Evolutionary conservation across 2,888 invertebrate genomes (phyloP), one percentile per base, ranked within the genome.

Genomic region (Strigamia transsilvanica): DNA sequence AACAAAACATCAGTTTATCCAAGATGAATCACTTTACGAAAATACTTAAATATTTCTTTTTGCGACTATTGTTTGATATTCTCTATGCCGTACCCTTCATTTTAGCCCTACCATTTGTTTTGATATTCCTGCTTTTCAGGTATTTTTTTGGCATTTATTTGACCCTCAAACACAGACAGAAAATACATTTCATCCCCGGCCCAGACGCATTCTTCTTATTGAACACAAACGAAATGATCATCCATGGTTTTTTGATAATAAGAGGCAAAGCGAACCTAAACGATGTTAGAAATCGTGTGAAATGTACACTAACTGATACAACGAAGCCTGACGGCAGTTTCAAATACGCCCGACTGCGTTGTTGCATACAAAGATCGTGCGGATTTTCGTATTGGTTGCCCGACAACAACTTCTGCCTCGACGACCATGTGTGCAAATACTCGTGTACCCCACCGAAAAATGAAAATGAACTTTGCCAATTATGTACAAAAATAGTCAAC

Each of bases 131-230:
- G 1, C 18, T 56, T 18, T 56, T 56, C 56, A 56, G 56, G 21
- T 56, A 56, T 18, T 56, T 56, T 18, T 56, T 56, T 21, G 56
- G 56, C 0, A 18, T 56, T 56, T 56, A 56, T 56, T 56, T 56
- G 56, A 18, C 56, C n/a, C n/a, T 21, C 56, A 56, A 56, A 56
- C 56, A 56, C 18, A 18, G 56, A 56, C 56, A 56, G 56, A 56
- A 56, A 56, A 56, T 56, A 56, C 56, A 18, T n/a, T 56, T 56
- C 18, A 18, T 56, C n/a, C 56, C 6, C 18, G 56, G 56, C 6
- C 21, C 9, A 56, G 56, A 56, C 18, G 56, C 56, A 9, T 4
- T 56, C 0, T 56, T 56, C 9, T 18, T 18, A 56, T 2, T 56
- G 18, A 56, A 56, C 18, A n/a, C 56, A 2, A 56, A 56, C 56